phyloP scores from a whole-genome alignment of 2,113 vertebrate species.

The Elephantulus edwardii region DNA sequence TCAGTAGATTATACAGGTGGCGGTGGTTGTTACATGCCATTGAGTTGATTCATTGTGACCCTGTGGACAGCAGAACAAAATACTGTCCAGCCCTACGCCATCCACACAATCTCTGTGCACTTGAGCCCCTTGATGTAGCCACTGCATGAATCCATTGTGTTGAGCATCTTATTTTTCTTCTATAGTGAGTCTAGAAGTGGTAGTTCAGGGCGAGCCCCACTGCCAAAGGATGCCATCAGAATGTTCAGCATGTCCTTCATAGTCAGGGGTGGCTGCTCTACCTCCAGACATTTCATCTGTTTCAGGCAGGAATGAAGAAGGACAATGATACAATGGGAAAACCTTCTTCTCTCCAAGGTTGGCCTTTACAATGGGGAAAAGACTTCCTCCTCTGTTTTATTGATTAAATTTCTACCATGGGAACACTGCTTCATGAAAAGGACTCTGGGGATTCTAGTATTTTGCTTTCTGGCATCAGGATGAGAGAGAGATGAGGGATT shows the following conservation, averaged over 20 bases:
- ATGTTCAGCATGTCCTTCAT: not conserved
- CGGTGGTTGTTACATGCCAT: too few relatives aligned
- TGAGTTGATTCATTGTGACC: too few relatives aligned
- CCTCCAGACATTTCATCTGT: slow-evolving; percentile 1
- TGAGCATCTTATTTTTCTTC: not conserved
- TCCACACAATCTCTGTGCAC: too few relatives aligned
- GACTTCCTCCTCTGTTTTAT: not conserved
- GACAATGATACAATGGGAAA: not conserved
- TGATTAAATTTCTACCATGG: not conserved
- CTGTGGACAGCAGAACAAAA: too few relatives aligned
- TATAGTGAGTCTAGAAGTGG: not conserved
- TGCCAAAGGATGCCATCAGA: not conserved
- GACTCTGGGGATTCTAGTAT: not conserved
- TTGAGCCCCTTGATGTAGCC: too few relatives aligned
- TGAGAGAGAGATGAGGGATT: not conserved
- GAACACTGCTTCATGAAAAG: not conserved
- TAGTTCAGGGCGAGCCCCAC: not conserved
- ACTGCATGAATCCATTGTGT: too few relatives aligned
- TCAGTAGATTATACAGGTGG: not conserved
- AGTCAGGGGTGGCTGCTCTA: not conserved
- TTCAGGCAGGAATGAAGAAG: not conserved
- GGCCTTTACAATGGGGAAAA: not conserved
- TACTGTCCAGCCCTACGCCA: too few relatives aligned
- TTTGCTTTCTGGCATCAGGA: not conserved
- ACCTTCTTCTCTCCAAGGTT: not conserved